A percentile compares a stretch with the other conserved stretches of the same genome.
phyloP scores from a whole-genome alignment of 2,888 invertebrate species.

The Cylindroiulus punctatus region DNA sequence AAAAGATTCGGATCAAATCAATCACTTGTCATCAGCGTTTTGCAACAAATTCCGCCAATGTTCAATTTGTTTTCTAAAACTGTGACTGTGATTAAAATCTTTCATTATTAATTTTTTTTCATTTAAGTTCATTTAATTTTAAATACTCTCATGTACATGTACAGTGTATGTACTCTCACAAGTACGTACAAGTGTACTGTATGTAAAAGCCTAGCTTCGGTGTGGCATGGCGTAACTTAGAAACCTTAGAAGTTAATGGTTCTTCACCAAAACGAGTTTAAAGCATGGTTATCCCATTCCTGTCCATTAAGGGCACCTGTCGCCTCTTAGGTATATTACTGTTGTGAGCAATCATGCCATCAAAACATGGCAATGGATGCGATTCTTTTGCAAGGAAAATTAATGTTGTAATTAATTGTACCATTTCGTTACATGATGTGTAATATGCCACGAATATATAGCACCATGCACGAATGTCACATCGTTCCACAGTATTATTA shows the following conservation, averaged over 20 bases:
- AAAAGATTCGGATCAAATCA: too few relatives aligned
- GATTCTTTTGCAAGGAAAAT: background rate
- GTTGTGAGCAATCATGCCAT: background rate
- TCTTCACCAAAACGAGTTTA: background rate
- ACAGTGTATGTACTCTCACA: too few relatives aligned
- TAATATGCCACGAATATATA: background rate
- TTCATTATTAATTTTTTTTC: too few relatives aligned
- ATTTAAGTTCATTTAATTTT: too few relatives aligned
- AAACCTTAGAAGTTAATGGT: background rate
- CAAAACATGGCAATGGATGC: background rate
- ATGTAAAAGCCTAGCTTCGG: background rate
- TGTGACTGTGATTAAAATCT: too few relatives aligned
- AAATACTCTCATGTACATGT: too few relatives aligned
- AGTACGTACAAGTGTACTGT: too few relatives aligned
- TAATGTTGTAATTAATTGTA: background rate
- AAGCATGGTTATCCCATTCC: background rate
- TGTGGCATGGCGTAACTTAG: background rate
- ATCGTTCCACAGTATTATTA: too few relatives aligned
- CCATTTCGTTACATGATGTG: background rate
- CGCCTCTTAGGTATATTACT: background rate
- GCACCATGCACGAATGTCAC: background rate
- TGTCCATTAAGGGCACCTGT: background rate
- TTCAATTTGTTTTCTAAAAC: too few relatives aligned
- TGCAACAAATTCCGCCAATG: too few relatives aligned
- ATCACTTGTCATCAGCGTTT: too few relatives aligned